phyloP scores from a whole-genome alignment of 1,140 invertebrate species.

The Penaeus chinensis region DNA sequence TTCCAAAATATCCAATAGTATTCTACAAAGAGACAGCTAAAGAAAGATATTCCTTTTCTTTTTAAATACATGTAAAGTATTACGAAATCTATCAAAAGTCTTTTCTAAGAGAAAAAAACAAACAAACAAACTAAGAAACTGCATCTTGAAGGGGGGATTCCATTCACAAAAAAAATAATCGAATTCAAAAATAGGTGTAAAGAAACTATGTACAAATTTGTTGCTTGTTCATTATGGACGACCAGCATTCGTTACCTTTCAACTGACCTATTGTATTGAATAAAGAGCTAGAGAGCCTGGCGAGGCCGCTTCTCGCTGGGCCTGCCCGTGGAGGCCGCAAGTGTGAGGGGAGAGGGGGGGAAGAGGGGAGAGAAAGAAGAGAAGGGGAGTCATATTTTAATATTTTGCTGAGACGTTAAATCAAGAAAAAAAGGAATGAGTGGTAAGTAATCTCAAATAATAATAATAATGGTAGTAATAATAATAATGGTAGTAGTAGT shows the following conservation, averaged over 20 bases:
- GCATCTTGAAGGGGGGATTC: too few relatives aligned
- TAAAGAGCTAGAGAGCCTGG: constrained; percentile 63
- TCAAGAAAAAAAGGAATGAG: constrained; percentile 29
- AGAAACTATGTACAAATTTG: neutral
- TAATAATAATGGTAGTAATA: neutral
- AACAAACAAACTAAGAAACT: too few relatives aligned
- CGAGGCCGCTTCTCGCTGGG: constrained; percentile 59
- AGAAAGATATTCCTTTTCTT: too few relatives aligned
- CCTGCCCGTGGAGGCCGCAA: constrained; percentile 48
- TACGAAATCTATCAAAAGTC: too few relatives aligned
- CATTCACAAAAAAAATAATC: too few relatives aligned
- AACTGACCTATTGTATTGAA: constrained; percentile 63
- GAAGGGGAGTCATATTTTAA: neutral
- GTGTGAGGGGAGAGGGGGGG: constrained; percentile 23
- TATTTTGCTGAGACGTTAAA: neutral
- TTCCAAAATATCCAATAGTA: too few relatives aligned
- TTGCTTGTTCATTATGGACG: neutral
- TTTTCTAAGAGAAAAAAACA: too few relatives aligned
- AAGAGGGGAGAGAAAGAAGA: constrained; percentile 46
- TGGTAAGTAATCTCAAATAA: constrained; percentile 14
- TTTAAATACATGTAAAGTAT: too few relatives aligned
- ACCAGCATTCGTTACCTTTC: constrained; percentile 58
- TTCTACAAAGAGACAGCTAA: too few relatives aligned
- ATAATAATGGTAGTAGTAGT: neutral
- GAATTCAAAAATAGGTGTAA: neutral